phyloP scores from a whole-genome alignment of 2,797 vertebrate species.

The Apogon hyalosoma region DNA sequence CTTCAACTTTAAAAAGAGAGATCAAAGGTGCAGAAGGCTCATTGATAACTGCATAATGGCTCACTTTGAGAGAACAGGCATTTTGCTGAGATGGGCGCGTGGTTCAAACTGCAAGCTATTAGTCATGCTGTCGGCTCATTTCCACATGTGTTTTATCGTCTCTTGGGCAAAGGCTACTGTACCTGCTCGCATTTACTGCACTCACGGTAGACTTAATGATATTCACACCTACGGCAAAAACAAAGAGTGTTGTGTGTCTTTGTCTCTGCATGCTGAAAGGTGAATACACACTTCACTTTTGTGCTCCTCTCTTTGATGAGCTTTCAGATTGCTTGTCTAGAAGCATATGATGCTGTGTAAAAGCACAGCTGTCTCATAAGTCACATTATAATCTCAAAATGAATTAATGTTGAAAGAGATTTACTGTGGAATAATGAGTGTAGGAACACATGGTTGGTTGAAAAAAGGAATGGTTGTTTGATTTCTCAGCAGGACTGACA shows the following conservation, averaged over 20 bases:
- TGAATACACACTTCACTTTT: slow-evolving; percentile 49
- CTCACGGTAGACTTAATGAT: slow-evolving; percentile 71
- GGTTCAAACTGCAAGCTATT: slow-evolving; percentile 77
- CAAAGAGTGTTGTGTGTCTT: slow-evolving; percentile 64
- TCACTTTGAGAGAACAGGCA: slow-evolving; percentile 72
- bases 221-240: slow-evolving; percentile 79
- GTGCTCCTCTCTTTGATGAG: slow-evolving; percentile 55
- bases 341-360: slow-evolving; percentile 26
- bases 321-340: slow-evolving; percentile 42
- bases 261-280: slow-evolving; percentile 64
- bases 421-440: neutral
- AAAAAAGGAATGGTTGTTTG: neutral
- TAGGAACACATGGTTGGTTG: neutral
- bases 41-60: slow-evolving; percentile 80
- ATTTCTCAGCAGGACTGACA: neutral
- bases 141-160: slow-evolving; percentile 80
- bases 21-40: slow-evolving; percentile 73
- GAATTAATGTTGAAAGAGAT: slow-evolving; percentile 6
- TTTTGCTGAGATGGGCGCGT: slow-evolving; percentile 64
- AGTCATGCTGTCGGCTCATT: slow-evolving; percentile 78
- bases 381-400: slow-evolving; percentile 16
- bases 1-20: slow-evolving; percentile 63
- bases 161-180: slow-evolving; percentile 66
- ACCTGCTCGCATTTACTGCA: slow-evolving; percentile 61
- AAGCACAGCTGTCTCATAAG: slow-evolving; percentile 21